Evolutionary conservation across 2,113 vertebrate genomes (phyloP).

Genomic region (Planiliza haematocheilus): DNA sequence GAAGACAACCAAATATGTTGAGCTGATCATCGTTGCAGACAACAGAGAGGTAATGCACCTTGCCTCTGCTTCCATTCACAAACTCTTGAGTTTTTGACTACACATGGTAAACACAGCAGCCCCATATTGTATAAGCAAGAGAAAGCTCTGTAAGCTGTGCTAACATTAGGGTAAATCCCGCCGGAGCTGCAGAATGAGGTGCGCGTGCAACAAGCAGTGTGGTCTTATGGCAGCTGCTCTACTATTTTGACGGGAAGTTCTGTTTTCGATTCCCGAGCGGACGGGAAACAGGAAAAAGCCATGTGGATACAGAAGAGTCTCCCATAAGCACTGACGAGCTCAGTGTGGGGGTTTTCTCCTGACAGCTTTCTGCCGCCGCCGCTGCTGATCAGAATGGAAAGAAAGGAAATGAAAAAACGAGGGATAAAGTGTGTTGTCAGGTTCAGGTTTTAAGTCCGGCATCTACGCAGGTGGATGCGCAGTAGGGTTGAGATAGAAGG

Average conservation of each 20-base stretch:
- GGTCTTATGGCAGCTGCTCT: constrained; percentile 58
- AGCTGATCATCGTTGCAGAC: constrained; percentile 97
- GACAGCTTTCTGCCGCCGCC: constrained; percentile 31
- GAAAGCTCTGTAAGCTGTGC: constrained; percentile 43
- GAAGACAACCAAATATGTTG: constrained; percentile 96
- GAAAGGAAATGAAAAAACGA: constrained; percentile 29
- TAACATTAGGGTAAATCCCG: constrained; percentile 48
- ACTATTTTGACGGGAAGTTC: constrained; percentile 71
- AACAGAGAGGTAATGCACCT: constrained; percentile 92
- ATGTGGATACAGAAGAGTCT: constrained; percentile 61
- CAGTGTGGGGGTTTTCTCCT: constrained; percentile 58
- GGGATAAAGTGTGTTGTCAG: constrained; percentile 21
- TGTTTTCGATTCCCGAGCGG: constrained; percentile 67
- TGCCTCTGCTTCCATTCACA: constrained; percentile 9
- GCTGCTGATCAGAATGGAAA: constrained; percentile 23
- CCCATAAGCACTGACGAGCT: constrained; percentile 45
- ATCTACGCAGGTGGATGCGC: constrained; percentile 41
- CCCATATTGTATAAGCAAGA: not conserved
- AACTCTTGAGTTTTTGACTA: constrained; percentile 4
- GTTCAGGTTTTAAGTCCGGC: constrained; percentile 27
- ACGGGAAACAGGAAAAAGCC: constrained; percentile 74
- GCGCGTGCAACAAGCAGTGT: constrained; percentile 66
- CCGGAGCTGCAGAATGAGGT: constrained; percentile 63
- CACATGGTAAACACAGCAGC: constrained; percentile 4
- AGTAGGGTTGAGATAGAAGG: constrained; percentile 36